Evolutionary conservation across 2,888 invertebrate genomes (phyloP), one percentile per base, ranked within the genome.

Genomic region (Lycophotia porphyrea): DNA sequence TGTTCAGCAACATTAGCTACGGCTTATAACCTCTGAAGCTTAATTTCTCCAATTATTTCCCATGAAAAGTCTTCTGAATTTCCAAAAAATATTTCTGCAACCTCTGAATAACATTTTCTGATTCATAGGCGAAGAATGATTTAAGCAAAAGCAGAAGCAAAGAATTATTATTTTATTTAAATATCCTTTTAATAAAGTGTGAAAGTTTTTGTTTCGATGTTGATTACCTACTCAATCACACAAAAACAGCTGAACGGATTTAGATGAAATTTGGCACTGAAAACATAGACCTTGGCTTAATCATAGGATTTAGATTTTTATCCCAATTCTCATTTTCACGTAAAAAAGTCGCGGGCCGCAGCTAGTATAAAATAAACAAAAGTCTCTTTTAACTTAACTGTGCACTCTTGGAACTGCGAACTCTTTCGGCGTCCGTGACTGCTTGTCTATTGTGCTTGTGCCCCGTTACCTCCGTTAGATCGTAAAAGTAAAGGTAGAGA

Each of bases 371-470:
- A 31, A 18, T 58, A 58, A 55, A 55, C 31, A 58, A 52, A 49
- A 31, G 9, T 8, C 18, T 18, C 31, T 34, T 58, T 58, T 31
- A 58, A 58, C 3, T 21, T 15, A 31, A 58, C 31, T 15, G 31
- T 58, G 18, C 31, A 39, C 36, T 8, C 63, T 5, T 8, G 15
- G 4, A 39, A 39, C 31, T 31, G 18, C 15, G 7, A 55, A 55
- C 27, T 55, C 55, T 55, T 8, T 36, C n/a, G 5, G 18, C 36
- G 44, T 39, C 15, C 3, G 39, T 58, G 18, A 27, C 4, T 27
- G n/a, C 13, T 80, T 74, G 60, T 61, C 74, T 79, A 58, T 58
- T 64, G 34, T n/a, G 36, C 18, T 44, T 60, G 34, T 42, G 13
- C 58, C 75, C 47, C 47, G 18, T 27, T 27, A 64, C 34, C 34